Base-by-base conservation (phyloP, 1,140 invertebrate species). In the Stenopsyche tienmushanensis region DNA sequence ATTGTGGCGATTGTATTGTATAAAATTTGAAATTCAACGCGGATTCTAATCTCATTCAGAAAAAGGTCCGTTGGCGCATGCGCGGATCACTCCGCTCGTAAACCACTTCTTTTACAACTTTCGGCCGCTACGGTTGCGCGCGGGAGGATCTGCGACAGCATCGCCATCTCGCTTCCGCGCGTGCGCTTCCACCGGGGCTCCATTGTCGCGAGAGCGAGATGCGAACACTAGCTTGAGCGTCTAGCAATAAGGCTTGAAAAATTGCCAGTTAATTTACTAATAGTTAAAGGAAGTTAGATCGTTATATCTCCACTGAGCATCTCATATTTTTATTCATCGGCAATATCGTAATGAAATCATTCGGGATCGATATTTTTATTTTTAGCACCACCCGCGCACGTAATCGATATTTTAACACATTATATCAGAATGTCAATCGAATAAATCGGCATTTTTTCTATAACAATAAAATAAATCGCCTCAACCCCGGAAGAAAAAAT, bases 1-100 rank as follows among this genome's bases (percentile, higher is more conserved):
- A n/a, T n/a, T n/a, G n/a, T n/a, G n/a, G n/a, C n/a, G n/a, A n/a
- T n/a, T n/a, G n/a, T n/a, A n/a, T 34, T 34, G 29, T 13, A 13
- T 34, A 34, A 34, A 34, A 34, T 34, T 34, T 34, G 29, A 34
- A 47, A 20, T 47, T 47, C 18, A 47, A 47, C 44, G 44, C 44
- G 44, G 44, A 47, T 15, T 47, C 44, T 47, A 15, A 15, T 15
- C 44, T 8, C 44, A 20, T 47, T 47, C 8, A 47, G 10, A 47
- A 47, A 5, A 18, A 47, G 29, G 3, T 8, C 44, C 7, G 18
- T 47, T 39, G 7, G 29, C 29, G 29, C 29, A 7, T 34, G 29
- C 29, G 29, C 29, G 29, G 13, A 34, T 13, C 5, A 34, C 29
- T 34, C 29, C 29, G 29, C 29, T 34, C 29, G 29, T 34, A 34